Conservation (phyloP, 64 coral and sea anemone species). For the Catalaphyllia jardinei region DNA sequence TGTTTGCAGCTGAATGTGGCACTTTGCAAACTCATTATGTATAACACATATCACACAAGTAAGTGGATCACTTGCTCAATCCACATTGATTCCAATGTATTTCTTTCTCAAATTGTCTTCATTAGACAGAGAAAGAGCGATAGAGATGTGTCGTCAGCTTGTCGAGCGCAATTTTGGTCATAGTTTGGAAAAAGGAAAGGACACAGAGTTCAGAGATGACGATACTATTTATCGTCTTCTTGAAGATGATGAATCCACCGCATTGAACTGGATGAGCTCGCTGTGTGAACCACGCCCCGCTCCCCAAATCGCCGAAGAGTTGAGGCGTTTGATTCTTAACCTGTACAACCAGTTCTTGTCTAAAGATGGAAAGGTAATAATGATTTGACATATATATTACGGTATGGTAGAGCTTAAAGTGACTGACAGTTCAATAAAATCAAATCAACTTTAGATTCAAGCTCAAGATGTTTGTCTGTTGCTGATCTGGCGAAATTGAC, state of each 20-base stretch:
- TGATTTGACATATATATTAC: background rate
- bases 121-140: slow-evolving; percentile 82
- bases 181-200: slow-evolving; percentile 51
- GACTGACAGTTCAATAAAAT: too few relatives aligned
- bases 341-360: slow-evolving; percentile 83
- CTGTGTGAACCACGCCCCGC: slow-evolving; percentile 91
- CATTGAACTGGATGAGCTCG: slow-evolving; percentile 83
- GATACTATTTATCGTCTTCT: slow-evolving; percentile 88
- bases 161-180: slow-evolving; percentile 88
- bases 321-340: slow-evolving; percentile 78
- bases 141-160: slow-evolving; percentile 87
- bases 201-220: slow-evolving; percentile 71
- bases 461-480: too few relatives aligned
- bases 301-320: slow-evolving; percentile 79
- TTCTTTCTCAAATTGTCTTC: background rate
- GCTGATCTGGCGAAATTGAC: too few relatives aligned
- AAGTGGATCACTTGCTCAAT: too few relatives aligned
- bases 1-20: too few relatives aligned
- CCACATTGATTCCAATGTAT: background rate
- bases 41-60: too few relatives aligned
- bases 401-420: too few relatives aligned
- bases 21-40: too few relatives aligned
- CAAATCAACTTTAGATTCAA: too few relatives aligned
- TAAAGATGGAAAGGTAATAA: slow-evolving; percentile 87
- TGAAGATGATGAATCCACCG: slow-evolving; percentile 93